phyloP scores from a whole-genome alignment of 2,888 invertebrate genomes.

The Epinotia demarniana region DNA sequence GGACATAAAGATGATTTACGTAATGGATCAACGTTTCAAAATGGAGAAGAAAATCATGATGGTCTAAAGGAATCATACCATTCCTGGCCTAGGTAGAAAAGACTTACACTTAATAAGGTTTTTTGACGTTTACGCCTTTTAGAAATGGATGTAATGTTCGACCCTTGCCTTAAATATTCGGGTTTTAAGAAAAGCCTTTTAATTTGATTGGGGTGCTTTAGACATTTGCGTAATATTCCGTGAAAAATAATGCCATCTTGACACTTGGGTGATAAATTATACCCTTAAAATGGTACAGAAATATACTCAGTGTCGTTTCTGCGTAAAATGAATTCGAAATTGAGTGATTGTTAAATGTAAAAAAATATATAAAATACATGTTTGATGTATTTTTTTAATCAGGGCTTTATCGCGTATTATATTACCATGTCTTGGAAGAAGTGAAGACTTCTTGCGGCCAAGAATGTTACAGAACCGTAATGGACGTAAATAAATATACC shows the following conservation, averaged over 20 bases:
- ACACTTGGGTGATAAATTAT: slow-evolving; percentile 19
- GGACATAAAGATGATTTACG: not conserved
- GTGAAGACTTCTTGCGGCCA: no score
- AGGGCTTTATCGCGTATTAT: no score
- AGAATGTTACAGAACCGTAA: no score
- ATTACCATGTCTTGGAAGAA: no score
- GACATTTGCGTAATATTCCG: slow-evolving; percentile 9
- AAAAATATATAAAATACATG: not conserved
- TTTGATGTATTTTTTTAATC: no score
- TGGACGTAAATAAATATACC: no score
- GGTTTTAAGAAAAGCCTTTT: slow-evolving; percentile 16
- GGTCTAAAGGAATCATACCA: not conserved
- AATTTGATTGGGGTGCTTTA: slow-evolving; percentile 10
- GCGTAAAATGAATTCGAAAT: not conserved
- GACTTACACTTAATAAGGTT: not conserved
- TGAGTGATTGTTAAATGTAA: not conserved
- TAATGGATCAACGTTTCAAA: slow-evolving; percentile 8
- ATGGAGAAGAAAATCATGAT: slow-evolving; percentile 6
- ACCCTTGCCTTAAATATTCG: slow-evolving; percentile 1
- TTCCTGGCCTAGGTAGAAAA: not conserved
- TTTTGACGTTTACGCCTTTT: not conserved
- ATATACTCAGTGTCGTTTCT: not conserved
- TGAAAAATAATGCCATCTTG: slow-evolving; percentile 9
- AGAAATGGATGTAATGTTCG: not conserved
- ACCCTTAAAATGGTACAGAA: not conserved